Conservation (phyloP, 2,888 invertebrate genomes). For the Liodrosophila aerea region DNA sequence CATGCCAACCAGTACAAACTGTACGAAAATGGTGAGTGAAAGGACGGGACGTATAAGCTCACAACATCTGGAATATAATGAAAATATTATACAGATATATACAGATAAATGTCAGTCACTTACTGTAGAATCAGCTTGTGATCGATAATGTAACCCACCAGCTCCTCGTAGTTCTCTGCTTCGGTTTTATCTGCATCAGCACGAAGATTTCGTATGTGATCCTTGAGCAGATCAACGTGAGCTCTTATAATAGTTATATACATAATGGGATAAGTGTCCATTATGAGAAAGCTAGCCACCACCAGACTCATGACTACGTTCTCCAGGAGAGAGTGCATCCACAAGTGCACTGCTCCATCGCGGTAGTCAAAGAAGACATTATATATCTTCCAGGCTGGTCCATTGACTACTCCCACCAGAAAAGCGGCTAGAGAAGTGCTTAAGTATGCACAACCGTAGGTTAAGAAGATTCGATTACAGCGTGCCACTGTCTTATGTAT, state of each 20-base stretch:
- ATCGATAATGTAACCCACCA: conserved; percentile 43
- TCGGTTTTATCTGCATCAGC: conserved; percentile 26
- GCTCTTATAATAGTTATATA: conserved; percentile 32
- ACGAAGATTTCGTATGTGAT: conserved; percentile 40
- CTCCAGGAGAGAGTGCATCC: conserved; percentile 47
- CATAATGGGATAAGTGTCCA: conserved; percentile 35
- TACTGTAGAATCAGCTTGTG: conserved; percentile 52
- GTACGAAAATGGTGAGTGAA: conserved; percentile 17
- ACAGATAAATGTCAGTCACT: not conserved
- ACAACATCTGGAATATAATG: conserved; percentile 33
- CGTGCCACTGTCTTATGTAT: conserved; percentile 39
- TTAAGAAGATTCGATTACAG: conserved; percentile 35
- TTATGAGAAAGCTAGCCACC: conserved; percentile 19
- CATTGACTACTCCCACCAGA: conserved; percentile 16
- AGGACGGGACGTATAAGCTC: conserved; percentile 15
- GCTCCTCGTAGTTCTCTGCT: conserved; percentile 43
- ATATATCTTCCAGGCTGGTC: conserved; percentile 49
- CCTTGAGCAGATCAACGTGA: conserved; percentile 48
- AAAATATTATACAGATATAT: no score
- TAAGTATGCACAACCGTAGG: conserved; percentile 34
- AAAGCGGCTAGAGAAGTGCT: conserved; percentile 29
- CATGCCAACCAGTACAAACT: conserved; percentile 15
- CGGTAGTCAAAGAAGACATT: conserved; percentile 56
- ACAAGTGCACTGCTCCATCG: conserved; percentile 17
- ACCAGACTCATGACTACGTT: conserved; percentile 17